Conservation (phyloP, 2,113 vertebrate species). For the Notechis scutatus region DNA sequence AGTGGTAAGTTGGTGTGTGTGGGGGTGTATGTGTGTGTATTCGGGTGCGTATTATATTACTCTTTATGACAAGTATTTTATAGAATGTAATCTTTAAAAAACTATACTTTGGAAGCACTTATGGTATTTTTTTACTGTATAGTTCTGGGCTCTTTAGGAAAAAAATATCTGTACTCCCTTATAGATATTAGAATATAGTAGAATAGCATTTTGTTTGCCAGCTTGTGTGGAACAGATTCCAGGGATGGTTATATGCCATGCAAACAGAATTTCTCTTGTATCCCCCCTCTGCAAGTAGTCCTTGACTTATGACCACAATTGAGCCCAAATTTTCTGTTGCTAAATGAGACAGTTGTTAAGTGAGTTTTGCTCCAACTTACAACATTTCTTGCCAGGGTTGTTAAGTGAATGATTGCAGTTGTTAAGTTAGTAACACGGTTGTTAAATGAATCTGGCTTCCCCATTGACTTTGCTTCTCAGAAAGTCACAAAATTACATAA, state of each 20-base stretch:
- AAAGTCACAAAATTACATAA: no score
- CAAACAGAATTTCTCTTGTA: background rate
- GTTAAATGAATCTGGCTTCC: no score
- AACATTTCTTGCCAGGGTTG: background rate
- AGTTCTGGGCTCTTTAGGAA: background rate
- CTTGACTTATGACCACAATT: background rate
- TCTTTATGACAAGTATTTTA: background rate
- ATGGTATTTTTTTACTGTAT: background rate
- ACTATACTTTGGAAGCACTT: background rate
- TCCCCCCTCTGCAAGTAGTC: background rate
- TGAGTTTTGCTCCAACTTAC: background rate
- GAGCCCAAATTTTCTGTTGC: background rate
- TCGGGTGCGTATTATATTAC: background rate
- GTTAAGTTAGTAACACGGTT: no score
- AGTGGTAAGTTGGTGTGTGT: slow-evolving; percentile 73
- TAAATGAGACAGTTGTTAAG: background rate
- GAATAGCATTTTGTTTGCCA: background rate
- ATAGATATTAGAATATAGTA: background rate
- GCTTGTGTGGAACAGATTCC: background rate
- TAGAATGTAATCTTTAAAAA: background rate
- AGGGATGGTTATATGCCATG: background rate
- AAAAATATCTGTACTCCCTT: background rate
- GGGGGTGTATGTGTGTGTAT: background rate
- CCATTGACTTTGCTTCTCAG: no score
- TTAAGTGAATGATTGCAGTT: no score